Conservation (phyloP, 2,113 vertebrate genomes). For the Centropristis striata region DNA sequence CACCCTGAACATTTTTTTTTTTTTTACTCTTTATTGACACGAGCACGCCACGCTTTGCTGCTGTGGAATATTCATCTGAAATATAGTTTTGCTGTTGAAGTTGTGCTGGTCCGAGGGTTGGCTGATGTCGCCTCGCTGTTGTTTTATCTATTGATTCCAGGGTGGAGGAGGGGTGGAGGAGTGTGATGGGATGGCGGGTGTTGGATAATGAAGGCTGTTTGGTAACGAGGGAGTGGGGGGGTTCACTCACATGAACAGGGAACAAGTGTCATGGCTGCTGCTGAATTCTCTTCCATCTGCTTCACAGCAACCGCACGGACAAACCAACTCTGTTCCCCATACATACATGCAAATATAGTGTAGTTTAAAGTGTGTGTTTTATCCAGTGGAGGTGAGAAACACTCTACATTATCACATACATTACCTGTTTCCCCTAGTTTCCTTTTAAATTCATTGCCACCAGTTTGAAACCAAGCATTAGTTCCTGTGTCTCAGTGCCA, state of each 20-base stretch:
- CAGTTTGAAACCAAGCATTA: neutral
- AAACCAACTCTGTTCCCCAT: neutral
- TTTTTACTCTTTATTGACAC: neutral
- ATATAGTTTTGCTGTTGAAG: conserved; percentile 15
- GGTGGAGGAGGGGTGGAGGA: conserved; percentile 64
- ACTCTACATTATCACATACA: neutral
- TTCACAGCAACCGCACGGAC: neutral
- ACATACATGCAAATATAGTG: neutral
- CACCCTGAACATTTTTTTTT: neutral
- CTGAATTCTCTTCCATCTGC: conserved; percentile 23
- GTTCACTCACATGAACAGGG: conserved; percentile 71
- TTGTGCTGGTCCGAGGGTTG: conserved; percentile 29
- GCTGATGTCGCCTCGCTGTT: conserved; percentile 45
- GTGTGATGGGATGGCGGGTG: conserved; percentile 37
- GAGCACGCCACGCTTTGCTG: neutral
- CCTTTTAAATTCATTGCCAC: neutral
- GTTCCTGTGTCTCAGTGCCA: neutral
- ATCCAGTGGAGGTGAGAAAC: too few relatives aligned
- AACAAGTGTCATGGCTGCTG: conserved; percentile 70
- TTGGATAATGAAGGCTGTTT: conserved; percentile 77
- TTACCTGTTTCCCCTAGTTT: too few relatives aligned
- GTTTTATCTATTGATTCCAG: conserved; percentile 73
- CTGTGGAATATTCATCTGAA: conserved; percentile 15
- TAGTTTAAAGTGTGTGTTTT: neutral
- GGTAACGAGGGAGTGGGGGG: conserved; percentile 48